Evolutionary conservation across 2,888 invertebrate species (phyloP).

Genomic region (Dryocosmus kuriphilus): DNA sequence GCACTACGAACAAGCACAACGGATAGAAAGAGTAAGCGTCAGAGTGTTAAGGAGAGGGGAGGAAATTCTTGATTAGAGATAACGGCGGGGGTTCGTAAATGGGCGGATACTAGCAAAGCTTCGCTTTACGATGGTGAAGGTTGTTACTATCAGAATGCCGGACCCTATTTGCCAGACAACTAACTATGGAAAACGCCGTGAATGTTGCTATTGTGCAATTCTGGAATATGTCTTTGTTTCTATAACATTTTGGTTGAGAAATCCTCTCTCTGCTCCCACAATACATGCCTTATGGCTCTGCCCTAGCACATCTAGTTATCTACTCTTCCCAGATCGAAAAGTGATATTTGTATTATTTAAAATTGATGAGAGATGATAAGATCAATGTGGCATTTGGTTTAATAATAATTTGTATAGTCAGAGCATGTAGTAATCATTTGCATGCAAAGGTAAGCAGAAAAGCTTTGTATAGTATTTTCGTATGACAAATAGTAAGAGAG

Average conservation of each 20-base stretch:
- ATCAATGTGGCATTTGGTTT: no score
- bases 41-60: neutral
- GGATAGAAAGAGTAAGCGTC: neutral
- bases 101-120: conserved; percentile 37
- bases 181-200: conserved; percentile 53
- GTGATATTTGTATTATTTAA: neutral
- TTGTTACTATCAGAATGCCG: conserved; percentile 64
- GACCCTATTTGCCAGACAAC: conserved; percentile 70
- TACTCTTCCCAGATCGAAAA: neutral
- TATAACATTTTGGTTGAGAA: neutral
- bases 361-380: no score
- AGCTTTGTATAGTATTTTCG: no score
- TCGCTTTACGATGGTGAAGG: conserved; percentile 16
- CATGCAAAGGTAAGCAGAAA: no score
- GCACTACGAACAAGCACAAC: neutral
- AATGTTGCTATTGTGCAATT: conserved; percentile 24
- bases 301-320: no score
- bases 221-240: conserved; percentile 21
- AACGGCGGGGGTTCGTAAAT: conserved; percentile 20
- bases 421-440: no score
- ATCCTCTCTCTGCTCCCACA: neutral
- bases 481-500: no score
- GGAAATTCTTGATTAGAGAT: conserved; percentile 16
- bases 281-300: no score
- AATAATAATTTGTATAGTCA: no score